Percentiles rank a stretch among this genome's conserved stretches.
Conservation (phyloP, 2,888 invertebrate species). For the Heliconius ismenius region DNA sequence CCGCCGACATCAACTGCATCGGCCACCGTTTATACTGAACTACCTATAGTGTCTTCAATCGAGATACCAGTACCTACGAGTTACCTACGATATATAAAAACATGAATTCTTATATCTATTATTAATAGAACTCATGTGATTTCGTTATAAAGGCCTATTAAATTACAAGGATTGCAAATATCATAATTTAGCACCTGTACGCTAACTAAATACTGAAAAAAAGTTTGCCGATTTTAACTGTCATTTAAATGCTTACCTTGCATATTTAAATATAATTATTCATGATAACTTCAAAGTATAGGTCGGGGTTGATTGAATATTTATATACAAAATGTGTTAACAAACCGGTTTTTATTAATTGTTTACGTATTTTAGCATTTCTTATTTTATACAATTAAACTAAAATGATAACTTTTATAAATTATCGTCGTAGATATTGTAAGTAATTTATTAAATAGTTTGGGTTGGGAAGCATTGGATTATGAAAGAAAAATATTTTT, state of each 20-base stretch:
- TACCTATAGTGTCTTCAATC: constrained; percentile 51
- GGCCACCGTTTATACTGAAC: constrained; percentile 43
- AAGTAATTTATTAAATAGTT: too few relatives aligned
- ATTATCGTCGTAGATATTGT: too few relatives aligned
- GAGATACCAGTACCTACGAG: constrained; percentile 34
- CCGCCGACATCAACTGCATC: constrained; percentile 54
- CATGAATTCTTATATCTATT: constrained; percentile 20
- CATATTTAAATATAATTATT: constrained; percentile 26
- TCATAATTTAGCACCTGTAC: constrained; percentile 19
- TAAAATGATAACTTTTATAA: not conserved
- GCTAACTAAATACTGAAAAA: constrained; percentile 14
- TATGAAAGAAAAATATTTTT: too few relatives aligned
- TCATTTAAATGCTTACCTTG: not conserved
- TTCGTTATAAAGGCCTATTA: constrained; percentile 40
- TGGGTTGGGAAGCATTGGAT: too few relatives aligned
- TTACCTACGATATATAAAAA: constrained; percentile 37
- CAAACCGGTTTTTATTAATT: not conserved
- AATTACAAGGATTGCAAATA: constrained; percentile 34
- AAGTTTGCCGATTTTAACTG: not conserved
- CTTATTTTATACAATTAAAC: not conserved
- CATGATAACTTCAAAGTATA: constrained; percentile 20
- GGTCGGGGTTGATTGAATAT: constrained; percentile 23
- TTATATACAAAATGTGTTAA: not conserved
- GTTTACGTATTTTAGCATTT: not conserved
- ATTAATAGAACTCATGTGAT: constrained; percentile 54